Evolutionary conservation across 2,797 vertebrate genomes (phyloP).

Genomic region (Myripristis murdjan): DNA sequence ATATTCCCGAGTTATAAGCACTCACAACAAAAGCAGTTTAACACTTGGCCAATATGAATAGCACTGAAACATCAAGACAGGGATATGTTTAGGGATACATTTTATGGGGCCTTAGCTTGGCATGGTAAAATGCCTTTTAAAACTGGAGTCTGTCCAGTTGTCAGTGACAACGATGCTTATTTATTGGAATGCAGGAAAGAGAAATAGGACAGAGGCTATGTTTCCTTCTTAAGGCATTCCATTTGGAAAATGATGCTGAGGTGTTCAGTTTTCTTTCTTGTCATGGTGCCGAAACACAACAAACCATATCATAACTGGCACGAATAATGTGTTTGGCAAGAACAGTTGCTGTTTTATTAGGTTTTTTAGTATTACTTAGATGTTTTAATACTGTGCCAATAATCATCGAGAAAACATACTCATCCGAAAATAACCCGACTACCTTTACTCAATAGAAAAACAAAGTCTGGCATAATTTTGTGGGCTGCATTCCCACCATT

Average conservation of each 20-base stretch:
- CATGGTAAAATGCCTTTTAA: constrained; percentile 60
- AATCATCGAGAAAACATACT: too few species aligned
- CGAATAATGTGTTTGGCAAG: too few species aligned
- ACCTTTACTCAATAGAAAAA: too few species aligned
- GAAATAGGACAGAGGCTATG: constrained; percentile 45
- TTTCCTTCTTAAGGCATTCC: constrained; percentile 67
- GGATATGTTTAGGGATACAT: constrained; percentile 56
- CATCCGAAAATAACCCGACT: too few species aligned
- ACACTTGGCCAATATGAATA: constrained; percentile 58
- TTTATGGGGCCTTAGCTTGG: constrained; percentile 60
- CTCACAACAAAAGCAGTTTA: constrained; percentile 61
- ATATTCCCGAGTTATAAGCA: constrained; percentile 51
- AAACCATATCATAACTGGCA: too few species aligned
- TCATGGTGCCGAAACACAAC: constrained; percentile 70
- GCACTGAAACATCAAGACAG: constrained; percentile 56
- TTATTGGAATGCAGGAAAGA: constrained; percentile 57
- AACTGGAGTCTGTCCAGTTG: constrained; percentile 70
- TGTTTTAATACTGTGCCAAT: too few species aligned
- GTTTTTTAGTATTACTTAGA: too few species aligned
- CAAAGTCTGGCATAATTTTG: too few species aligned
- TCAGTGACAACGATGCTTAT: constrained; percentile 71
- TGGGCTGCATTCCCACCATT: too few species aligned
- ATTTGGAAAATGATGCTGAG: constrained; percentile 75
- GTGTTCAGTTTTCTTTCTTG: constrained; percentile 55
- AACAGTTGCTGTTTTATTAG: too few species aligned